Evolutionary conservation across 2,797 vertebrate species (phyloP).

Genomic region (Sebastes goodei): DNA sequence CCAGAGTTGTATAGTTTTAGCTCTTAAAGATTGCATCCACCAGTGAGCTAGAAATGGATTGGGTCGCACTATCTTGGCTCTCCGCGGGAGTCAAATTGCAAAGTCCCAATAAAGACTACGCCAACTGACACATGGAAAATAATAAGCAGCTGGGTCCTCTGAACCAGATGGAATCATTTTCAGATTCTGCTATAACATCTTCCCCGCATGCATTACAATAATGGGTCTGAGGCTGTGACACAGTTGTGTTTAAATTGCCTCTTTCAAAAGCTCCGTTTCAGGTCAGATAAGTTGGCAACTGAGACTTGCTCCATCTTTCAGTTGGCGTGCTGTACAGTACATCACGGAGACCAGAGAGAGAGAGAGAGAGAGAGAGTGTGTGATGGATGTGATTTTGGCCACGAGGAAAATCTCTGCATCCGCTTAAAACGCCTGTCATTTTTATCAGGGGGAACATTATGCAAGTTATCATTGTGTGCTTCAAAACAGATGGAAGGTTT

Average conservation of each 20-base stretch:
- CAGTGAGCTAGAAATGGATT: constrained; percentile 53
- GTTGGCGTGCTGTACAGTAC: not conserved
- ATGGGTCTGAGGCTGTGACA: constrained; percentile 39
- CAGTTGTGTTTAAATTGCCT: constrained; percentile 42
- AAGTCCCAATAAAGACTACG: constrained; percentile 59
- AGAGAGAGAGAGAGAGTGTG: not conserved
- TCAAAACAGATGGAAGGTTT: constrained; percentile 40
- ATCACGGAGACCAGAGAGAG: not conserved
- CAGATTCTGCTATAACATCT: constrained; percentile 32
- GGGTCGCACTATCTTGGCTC: constrained; percentile 54
- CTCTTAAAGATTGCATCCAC: constrained; percentile 40
- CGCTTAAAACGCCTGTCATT: not conserved
- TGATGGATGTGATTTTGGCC: constrained; percentile 7
- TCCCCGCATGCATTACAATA: constrained; percentile 37
- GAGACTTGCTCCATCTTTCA: not conserved
- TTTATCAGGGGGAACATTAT: constrained; percentile 51
- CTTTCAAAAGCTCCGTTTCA: constrained; percentile 39
- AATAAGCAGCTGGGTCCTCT: constrained; percentile 63
- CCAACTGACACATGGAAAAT: constrained; percentile 56
- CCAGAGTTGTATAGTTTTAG: constrained; percentile 16
- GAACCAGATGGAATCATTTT: constrained; percentile 68
- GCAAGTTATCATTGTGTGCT: constrained; percentile 46
- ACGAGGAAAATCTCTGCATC: constrained; percentile 31
- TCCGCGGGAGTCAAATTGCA: constrained; percentile 61
- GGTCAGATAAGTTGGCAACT: constrained; percentile 17